Conservation (phyloP, 30 jellyfish, hydroid and myxozoan species). For the Turritopsis rubra region DNA sequence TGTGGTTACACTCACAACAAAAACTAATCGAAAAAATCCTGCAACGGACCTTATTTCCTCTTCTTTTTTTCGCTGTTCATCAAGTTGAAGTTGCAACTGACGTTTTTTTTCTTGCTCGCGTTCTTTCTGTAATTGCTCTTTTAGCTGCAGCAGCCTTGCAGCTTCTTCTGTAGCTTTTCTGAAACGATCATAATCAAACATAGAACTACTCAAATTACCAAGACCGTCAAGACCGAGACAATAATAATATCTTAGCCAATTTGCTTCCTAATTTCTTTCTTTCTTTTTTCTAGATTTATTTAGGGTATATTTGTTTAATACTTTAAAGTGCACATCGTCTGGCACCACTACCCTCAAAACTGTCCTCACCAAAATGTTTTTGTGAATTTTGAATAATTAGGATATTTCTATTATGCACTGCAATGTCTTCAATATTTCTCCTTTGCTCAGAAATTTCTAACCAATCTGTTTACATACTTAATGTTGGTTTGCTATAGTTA, state of each 20-base stretch:
- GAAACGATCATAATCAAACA: not conserved
- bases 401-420: no score
- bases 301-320: no score
- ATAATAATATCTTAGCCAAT: not conserved
- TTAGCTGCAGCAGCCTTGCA: not conserved
- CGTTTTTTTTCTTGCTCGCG: constrained; percentile 23
- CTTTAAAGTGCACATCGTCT: no score
- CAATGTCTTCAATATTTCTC: no score
- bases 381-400: no score
- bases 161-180: constrained; percentile 1
- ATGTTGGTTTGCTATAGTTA: no score
- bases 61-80: constrained; percentile 8
- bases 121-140: not conserved
- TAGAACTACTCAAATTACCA: not conserved
- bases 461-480: no score
- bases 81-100: constrained; percentile 2
- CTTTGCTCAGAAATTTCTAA: no score
- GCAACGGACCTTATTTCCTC: not conserved
- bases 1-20: not conserved
- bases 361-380: no score
- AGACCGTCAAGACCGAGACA: not conserved
- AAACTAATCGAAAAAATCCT: not conserved
- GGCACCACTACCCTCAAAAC: no score
- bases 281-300: no score
- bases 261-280: no score